phyloP scores from a whole-genome alignment of 2,113 vertebrate species.

The Apeltes quadracus region DNA sequence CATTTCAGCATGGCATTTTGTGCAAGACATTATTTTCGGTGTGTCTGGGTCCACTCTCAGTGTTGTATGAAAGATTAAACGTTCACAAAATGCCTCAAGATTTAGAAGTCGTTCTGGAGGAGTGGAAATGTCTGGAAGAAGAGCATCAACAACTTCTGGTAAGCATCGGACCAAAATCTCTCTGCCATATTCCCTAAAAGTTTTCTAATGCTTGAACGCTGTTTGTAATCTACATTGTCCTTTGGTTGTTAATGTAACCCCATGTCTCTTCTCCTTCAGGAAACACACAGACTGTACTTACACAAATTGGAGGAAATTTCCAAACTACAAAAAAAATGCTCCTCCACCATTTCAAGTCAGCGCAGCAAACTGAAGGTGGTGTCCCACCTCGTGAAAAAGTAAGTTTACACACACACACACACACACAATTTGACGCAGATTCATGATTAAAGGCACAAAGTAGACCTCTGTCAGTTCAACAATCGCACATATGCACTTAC shows the following conservation, averaged over 20 bases:
- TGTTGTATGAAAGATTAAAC: not conserved
- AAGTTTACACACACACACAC: conserved; percentile 27
- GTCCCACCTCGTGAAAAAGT: conserved; percentile 82
- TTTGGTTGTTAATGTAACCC: not conserved
- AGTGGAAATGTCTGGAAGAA: conserved; percentile 87
- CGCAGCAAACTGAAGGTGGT: conserved; percentile 86
- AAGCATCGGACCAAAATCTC: conserved; percentile 27
- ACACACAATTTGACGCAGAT: not conserved
- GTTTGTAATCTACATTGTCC: not conserved
- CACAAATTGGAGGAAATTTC: conserved; percentile 91
- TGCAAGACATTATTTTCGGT: conserved; percentile 10
- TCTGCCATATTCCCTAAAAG: not conserved
- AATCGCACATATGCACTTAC: not conserved
- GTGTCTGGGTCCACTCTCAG: not conserved
- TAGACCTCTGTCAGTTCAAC: not conserved
- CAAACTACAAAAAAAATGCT: conserved; percentile 87
- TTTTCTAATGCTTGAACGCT: not conserved
- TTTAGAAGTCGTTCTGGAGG: conserved; percentile 75
- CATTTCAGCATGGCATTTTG: conserved; percentile 14
- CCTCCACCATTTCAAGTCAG: conserved; percentile 83
- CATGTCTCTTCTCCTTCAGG: conserved; percentile 74
- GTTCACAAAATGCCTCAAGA: conserved; percentile 57
- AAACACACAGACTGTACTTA: conserved; percentile 88
- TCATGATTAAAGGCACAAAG: not conserved
- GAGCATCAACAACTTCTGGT: conserved; percentile 90